Conservation (phyloP, 2,888 invertebrate genomes). For the Syritta pipiens region DNA sequence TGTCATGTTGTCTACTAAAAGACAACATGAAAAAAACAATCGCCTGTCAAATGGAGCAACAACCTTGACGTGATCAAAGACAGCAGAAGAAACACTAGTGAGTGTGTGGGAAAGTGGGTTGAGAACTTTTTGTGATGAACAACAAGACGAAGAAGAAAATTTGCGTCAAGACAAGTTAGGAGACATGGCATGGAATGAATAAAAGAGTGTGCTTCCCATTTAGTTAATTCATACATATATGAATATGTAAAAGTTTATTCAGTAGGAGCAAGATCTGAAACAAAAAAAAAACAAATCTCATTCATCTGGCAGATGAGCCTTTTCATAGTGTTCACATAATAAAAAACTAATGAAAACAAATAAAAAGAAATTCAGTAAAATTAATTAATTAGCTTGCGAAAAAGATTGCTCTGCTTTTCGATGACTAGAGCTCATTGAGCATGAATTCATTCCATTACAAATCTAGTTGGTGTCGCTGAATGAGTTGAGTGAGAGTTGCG, state of each 20-base stretch:
- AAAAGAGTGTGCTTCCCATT: constrained; percentile 17
- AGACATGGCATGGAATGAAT: background rate
- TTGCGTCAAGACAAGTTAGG: constrained; percentile 11
- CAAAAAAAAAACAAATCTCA: no score
- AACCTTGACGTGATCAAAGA: constrained; percentile 55
- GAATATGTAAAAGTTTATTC: background rate
- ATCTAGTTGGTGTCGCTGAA: no score
- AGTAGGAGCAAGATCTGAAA: no score
- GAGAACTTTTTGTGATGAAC: constrained; percentile 32
- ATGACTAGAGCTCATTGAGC: no score
- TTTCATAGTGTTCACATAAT: no score
- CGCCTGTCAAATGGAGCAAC: constrained; percentile 42
- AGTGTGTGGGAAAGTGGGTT: constrained; percentile 40
- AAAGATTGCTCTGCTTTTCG: no score
- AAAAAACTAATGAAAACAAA: background rate
- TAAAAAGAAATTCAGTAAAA: no score
- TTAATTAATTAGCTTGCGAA: background rate
- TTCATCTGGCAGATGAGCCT: no score
- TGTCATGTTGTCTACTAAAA: constrained; percentile 24
- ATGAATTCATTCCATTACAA: no score
- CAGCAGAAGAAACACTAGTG: constrained; percentile 4
- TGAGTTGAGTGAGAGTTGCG: no score
- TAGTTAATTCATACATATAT: constrained; percentile 9
- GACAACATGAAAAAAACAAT: no score
- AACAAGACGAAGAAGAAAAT: background rate